phyloP scores from a whole-genome alignment of 2,113 vertebrate genomes.

The Centropristis striata region DNA sequence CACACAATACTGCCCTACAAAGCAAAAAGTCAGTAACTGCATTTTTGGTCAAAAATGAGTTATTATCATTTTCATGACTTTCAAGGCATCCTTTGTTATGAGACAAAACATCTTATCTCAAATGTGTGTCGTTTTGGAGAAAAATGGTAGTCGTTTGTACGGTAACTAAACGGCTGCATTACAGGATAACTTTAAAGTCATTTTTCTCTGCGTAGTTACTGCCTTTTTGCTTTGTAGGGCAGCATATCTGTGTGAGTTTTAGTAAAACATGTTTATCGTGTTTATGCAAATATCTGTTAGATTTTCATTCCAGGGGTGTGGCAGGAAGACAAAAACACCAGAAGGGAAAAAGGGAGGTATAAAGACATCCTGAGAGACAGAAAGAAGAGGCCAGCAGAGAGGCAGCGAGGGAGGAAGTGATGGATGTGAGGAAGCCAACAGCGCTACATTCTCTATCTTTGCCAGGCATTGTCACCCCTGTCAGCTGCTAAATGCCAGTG shows the following conservation, averaged over 20 bases:
- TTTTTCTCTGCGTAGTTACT: too few species aligned
- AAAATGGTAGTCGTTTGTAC: too few species aligned
- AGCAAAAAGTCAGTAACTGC: too few species aligned
- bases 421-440: conserved; percentile 68
- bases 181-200: too few species aligned
- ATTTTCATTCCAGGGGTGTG: background rate
- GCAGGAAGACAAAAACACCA: background rate
- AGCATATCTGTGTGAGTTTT: background rate
- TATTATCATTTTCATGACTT: too few species aligned
- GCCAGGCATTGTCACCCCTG: conserved; percentile 69
- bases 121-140: too few species aligned
- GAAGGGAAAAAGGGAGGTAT: background rate
- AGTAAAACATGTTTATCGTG: background rate
- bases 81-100: too few species aligned
- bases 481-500: conserved; percentile 81
- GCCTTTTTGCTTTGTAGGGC: too few species aligned
- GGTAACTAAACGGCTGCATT: too few species aligned
- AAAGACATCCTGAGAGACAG: conserved; percentile 23
- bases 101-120: too few species aligned
- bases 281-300: conserved; percentile 7
- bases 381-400: conserved; percentile 34
- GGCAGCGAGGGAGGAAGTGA: conserved; percentile 54
- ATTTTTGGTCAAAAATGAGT: too few species aligned
- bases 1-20: too few species aligned
- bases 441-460: conserved; percentile 79